These are phyloP conservation scores for Drosophila pectinifera DNA, from an alignment of 1,140 invertebrate species.

Conservation along the genomic window DNA sequence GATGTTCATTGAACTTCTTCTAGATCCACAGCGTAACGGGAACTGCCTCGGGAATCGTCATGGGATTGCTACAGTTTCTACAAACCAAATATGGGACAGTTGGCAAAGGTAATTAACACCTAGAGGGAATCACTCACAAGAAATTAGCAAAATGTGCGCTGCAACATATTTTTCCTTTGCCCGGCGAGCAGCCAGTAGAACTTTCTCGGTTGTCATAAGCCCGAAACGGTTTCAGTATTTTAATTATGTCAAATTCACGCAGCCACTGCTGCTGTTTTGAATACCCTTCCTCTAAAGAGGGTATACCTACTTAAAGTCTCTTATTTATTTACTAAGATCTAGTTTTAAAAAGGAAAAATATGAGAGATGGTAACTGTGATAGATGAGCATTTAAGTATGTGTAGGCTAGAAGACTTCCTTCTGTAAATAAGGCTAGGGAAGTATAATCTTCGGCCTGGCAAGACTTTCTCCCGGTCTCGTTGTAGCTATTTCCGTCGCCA, in stretches of 20 bases:
- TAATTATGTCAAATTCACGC: conserved; percentile 78
- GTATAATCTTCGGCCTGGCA: conserved; percentile 2
- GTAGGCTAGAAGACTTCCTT: no score
- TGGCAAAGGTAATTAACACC: conserved; percentile 61
- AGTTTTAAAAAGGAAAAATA: no score
- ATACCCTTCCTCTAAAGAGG: background rate
- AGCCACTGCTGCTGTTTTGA: conserved; percentile 20
- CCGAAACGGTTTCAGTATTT: conserved; percentile 58
- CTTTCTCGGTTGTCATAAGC: conserved; percentile 37
- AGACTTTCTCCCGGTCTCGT: background rate
- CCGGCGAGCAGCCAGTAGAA: conserved; percentile 18
- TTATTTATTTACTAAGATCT: background rate
- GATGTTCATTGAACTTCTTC: conserved; percentile 64
- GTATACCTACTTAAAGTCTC: background rate
- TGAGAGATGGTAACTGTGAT: no score
- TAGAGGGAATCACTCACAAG: conserved; percentile 59
- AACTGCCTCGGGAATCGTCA: conserved; percentile 16
- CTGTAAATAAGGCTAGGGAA: background rate
- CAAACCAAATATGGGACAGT: conserved; percentile 60
- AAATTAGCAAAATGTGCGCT: conserved; percentile 61
- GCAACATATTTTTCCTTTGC: conserved; percentile 36
- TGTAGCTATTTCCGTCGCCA: conserved; percentile 28
- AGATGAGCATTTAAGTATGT: no score
- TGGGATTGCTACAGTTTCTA: conserved; percentile 25
- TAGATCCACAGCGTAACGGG: conserved; percentile 24